These are phyloP conservation scores for Patella caerulea DNA, from an alignment of 2,888 invertebrate genomes.

Conservation along the genomic window DNA sequence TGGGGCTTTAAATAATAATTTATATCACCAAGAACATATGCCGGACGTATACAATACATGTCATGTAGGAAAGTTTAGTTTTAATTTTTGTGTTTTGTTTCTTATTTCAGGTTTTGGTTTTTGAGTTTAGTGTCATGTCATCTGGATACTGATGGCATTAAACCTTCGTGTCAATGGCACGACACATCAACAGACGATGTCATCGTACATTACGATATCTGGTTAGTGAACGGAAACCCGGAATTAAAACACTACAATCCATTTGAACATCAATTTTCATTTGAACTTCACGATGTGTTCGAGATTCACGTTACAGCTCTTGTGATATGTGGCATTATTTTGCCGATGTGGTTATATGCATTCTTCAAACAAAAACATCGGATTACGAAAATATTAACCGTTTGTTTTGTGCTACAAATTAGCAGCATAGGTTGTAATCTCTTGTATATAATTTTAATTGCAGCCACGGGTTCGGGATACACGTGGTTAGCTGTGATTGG, in stretches of 20 bases:
- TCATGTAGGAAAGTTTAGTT: too few relatives aligned
- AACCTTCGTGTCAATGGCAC: slow-evolving; percentile 57
- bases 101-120: slow-evolving; percentile 88
- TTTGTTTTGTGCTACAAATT: slow-evolving; percentile 88
- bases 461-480: slow-evolving; percentile 90
- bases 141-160: slow-evolving; percentile 70
- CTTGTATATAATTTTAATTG: slow-evolving; percentile 89
- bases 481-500: slow-evolving; percentile 87
- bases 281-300: slow-evolving; percentile 88
- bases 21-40: too few relatives aligned
- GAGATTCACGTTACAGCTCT: slow-evolving; percentile 92
- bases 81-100: slow-evolving; percentile 25
- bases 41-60: too few relatives aligned
- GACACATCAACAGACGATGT: slow-evolving; percentile 37
- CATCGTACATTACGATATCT: slow-evolving; percentile 87
- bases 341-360: slow-evolving; percentile 92
- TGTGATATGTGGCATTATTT: slow-evolving; percentile 85
- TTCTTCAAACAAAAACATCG: slow-evolving; percentile 90
- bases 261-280: slow-evolving; percentile 94
- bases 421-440: slow-evolving; percentile 89
- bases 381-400: slow-evolving; percentile 90
- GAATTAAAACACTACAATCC: slow-evolving; percentile 83
- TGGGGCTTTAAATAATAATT: too few relatives aligned
- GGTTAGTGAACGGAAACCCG: slow-evolving; percentile 97
- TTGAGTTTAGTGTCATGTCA: slow-evolving; percentile 94